Base-by-base conservation (phyloP, 92 coral and sea anemone species). In the Palythoa grandis region DNA sequence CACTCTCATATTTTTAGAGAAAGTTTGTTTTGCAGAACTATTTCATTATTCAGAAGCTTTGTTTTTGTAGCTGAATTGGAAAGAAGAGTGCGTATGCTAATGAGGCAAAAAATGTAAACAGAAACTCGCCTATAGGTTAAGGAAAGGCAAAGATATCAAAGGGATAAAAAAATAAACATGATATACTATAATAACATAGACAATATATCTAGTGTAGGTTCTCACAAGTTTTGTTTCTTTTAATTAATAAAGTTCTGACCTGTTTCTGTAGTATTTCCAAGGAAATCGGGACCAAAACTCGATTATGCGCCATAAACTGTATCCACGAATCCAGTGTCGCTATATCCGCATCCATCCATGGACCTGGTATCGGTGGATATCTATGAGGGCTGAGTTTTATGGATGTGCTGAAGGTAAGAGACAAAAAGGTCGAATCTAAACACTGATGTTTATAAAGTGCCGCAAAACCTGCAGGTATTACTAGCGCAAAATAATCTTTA, bases 351-450 rank as follows among this genome's bases (percentile, higher is more conserved):
- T 95, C 72, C 88, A 88, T 79, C 98, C 98, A n/a, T 82, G 84
- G 72, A 86, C 72, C 23, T 92, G 98, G 98, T 89, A 93, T 77
- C 60, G 92, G 6, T 93, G 94, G 88, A 90, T 92, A 58, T 89
- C 93, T 22, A 89, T 95, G 93, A 95, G 98, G 84, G 92, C 87
- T 22, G 98, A 95, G 79, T 84, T 95, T 67, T 93, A 91, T 72
- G 96, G 96, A 60, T 93, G 96, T 25, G 63, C 92, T 14, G 94
- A 93, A 83, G 96, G 96, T 93, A 68, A 72, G 70, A 12, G 10
- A 2, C 7, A 12, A 12, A 29, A 7, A 69, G 19, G 24, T 3
- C 4, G 6, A 69, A 9, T 25, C 25, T 8, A 5, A 19, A 22
- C 10, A 19, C 35, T 29, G 0, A 0, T 29, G 35, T 29, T 29